A percentile compares a stretch with the other conserved stretches of the same genome.
Evolutionary conservation across 2,888 invertebrate genomes (phyloP).

Genomic region (Chymomyza caudatula): DNA sequence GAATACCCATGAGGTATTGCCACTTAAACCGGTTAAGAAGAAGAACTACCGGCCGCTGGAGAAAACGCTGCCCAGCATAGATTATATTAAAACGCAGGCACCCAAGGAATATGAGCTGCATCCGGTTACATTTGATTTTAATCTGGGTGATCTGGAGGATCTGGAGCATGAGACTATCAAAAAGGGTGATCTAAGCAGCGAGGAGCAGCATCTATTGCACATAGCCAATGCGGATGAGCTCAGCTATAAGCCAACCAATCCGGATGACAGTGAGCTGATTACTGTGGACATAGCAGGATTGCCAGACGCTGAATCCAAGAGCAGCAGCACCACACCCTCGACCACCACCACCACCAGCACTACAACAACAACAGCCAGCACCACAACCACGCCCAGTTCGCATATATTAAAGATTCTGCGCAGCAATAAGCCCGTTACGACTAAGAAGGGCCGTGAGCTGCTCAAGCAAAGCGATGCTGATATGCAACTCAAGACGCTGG

Average conservation of each 20-base stretch:
- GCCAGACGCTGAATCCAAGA: no score
- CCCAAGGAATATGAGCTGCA: constrained; percentile 74
- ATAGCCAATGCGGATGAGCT: constrained; percentile 45
- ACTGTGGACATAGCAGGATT: constrained; percentile 42
- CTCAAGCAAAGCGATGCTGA: constrained; percentile 71
- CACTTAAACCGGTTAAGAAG: constrained; percentile 70
- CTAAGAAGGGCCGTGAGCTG: constrained; percentile 69
- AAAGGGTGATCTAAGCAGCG: constrained; percentile 72
- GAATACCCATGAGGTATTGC: constrained; percentile 70
- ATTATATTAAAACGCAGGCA: constrained; percentile 64
- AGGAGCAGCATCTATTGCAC: constrained; percentile 69
- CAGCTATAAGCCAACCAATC: constrained; percentile 45
- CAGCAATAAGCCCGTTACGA: constrained; percentile 53
- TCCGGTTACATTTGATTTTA: constrained; percentile 76
- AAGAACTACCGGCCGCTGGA: constrained; percentile 72
- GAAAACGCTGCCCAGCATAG: constrained; percentile 61
- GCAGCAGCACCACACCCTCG: background rate
- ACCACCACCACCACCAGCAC: constrained; percentile 11
- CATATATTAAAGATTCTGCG: constrained; percentile 75
- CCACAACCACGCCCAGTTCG: constrained; percentile 49
- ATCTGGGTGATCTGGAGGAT: constrained; percentile 76
- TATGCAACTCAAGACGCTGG: constrained; percentile 60
- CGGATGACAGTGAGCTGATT: constrained; percentile 54
- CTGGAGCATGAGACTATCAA: constrained; percentile 74
- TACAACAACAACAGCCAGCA: constrained; percentile 25